Evolutionary conservation across 2,113 vertebrate genomes (phyloP).

Genomic region (Cettia cetti): DNA sequence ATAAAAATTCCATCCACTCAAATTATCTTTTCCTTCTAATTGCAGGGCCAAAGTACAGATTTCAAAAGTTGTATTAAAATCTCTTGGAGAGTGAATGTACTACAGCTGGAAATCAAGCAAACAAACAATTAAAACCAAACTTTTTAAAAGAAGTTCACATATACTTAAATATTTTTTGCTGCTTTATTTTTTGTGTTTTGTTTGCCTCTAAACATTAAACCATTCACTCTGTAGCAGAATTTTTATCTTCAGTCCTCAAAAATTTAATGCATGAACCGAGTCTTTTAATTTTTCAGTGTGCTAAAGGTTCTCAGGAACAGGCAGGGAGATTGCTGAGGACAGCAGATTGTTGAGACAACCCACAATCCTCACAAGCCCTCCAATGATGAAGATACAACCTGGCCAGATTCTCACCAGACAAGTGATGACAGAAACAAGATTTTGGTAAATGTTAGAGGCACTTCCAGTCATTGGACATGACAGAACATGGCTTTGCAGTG

Average conservation of each 20-base stretch:
- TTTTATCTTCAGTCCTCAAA: neutral
- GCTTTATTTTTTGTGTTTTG: neutral
- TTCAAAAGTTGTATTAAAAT: neutral
- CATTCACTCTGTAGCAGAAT: neutral
- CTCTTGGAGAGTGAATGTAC: neutral
- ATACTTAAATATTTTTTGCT: neutral
- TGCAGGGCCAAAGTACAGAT: neutral
- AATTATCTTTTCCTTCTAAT: neutral
- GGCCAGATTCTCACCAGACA: neutral
- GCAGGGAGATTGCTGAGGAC: neutral
- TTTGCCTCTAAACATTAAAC: neutral
- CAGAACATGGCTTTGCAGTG: neutral
- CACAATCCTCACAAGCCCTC: neutral
- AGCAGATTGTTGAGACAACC: neutral
- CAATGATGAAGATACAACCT: fast-evolving
- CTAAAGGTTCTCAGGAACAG: neutral
- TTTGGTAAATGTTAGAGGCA: neutral
- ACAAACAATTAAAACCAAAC: neutral
- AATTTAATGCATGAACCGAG: neutral
- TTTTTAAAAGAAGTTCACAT: neutral
- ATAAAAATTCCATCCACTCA: neutral
- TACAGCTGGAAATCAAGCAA: neutral
- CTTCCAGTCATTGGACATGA: neutral
- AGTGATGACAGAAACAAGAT: fast-evolving
- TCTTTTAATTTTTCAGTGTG: neutral